Conservation (phyloP, 2,888 invertebrate genomes). For the Eilema caniola region DNA sequence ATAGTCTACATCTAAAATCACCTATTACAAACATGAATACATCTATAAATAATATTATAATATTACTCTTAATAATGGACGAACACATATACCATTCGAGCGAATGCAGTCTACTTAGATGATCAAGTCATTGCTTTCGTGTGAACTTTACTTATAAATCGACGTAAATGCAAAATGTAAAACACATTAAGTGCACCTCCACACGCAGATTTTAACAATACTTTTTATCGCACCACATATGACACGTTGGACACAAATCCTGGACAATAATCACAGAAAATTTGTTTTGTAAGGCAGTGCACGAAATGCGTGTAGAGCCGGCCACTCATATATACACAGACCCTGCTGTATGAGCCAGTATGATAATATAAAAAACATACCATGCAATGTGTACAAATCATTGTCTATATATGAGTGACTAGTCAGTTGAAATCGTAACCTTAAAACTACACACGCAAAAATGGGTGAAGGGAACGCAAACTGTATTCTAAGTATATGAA, state of each 20-base stretch:
- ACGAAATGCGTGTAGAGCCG: slow-evolving; percentile 63
- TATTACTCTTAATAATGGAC: slow-evolving; percentile 81
- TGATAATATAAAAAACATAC: not conserved
- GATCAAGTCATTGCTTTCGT: slow-evolving; percentile 80
- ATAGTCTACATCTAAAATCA: slow-evolving; percentile 63
- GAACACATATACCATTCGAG: slow-evolving; percentile 84
- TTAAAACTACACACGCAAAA: slow-evolving; percentile 62
- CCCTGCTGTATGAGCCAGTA: not conserved
- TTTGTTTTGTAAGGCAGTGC: slow-evolving; percentile 68
- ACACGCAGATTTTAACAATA: slow-evolving; percentile 52
- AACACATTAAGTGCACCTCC: slow-evolving; percentile 66
- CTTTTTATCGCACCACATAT: slow-evolving; percentile 44
- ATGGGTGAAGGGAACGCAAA: slow-evolving; percentile 53
- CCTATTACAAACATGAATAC: slow-evolving; percentile 77
- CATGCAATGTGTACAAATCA: slow-evolving; percentile 11
- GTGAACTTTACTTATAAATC: slow-evolving; percentile 68
- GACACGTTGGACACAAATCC: slow-evolving; percentile 45
- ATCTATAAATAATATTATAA: slow-evolving; percentile 79
- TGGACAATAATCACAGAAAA: slow-evolving; percentile 59
- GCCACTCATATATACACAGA: slow-evolving; percentile 18
- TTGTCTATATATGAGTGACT: slow-evolving; percentile 20
- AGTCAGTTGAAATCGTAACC: slow-evolving; percentile 44
- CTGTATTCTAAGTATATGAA: slow-evolving; percentile 54
- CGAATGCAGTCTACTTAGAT: slow-evolving; percentile 84
- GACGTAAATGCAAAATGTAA: slow-evolving; percentile 80